These are phyloP conservation scores for Leptosomus discolor DNA, from an alignment of 2,113 vertebrate genomes.

Conservation along the genomic window DNA sequence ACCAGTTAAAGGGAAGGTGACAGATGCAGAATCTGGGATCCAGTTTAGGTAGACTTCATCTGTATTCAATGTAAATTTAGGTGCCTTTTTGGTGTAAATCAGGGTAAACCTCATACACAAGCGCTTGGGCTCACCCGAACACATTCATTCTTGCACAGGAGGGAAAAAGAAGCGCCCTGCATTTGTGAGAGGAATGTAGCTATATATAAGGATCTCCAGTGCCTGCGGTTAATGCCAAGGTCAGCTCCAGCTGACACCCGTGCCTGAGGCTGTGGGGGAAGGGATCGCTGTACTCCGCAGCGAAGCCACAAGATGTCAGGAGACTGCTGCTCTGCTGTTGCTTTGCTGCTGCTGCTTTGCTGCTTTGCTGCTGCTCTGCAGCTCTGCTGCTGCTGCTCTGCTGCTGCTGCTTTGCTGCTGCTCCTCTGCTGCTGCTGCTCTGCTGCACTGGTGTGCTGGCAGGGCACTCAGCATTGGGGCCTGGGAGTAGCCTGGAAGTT, in stretches of 20 bases:
- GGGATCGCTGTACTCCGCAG: slow-evolving; percentile 9
- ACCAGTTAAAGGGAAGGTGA: not conserved
- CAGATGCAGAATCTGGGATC: not conserved
- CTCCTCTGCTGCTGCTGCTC: too few species aligned
- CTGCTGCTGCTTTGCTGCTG: not conserved
- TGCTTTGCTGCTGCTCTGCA: not conserved
- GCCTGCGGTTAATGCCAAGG: slow-evolving; percentile 23
- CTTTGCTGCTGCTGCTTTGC: not conserved
- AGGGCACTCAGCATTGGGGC: not conserved
- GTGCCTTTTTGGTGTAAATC: not conserved
- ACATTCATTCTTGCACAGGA: not conserved
- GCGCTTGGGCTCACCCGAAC: accelerated
- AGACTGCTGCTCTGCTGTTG: not conserved
- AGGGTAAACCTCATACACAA: not conserved
- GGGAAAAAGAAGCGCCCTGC: not conserved
- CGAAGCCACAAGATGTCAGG: slow-evolving; percentile 64
- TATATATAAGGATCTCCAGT: not conserved
- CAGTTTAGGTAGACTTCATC: not conserved
- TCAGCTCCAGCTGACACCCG: slow-evolving; percentile 4
- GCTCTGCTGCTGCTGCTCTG: not conserved
- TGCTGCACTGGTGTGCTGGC: not conserved
- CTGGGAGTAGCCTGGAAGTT: not conserved
- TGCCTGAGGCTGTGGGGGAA: slow-evolving; percentile 11
- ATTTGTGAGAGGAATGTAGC: not conserved
- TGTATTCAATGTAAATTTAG: not conserved